These are phyloP conservation scores for Boloria selene DNA, from an alignment of 2,888 invertebrate species.

Conservation along the genomic window DNA sequence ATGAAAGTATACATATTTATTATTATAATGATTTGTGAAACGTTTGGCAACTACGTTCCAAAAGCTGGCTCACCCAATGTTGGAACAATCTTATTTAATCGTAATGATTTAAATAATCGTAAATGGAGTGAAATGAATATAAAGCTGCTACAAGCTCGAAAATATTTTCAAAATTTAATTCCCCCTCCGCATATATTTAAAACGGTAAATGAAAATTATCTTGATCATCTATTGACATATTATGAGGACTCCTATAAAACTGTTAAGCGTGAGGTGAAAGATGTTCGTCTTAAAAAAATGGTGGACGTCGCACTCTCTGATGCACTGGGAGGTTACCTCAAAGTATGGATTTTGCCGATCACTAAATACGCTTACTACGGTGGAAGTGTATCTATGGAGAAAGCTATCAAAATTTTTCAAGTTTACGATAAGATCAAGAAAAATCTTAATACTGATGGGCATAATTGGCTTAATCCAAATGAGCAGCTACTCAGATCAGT, in stretches of 20 bases:
- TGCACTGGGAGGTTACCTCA: conserved; percentile 83
- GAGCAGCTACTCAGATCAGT: conserved; percentile 51
- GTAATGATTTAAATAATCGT: conserved; percentile 48
- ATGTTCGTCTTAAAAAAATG: conserved; percentile 47
- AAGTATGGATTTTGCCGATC: conserved; percentile 82
- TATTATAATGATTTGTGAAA: conserved; percentile 36
- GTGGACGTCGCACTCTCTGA: conserved; percentile 73
- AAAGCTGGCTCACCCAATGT: conserved; percentile 52
- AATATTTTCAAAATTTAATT: conserved; percentile 58
- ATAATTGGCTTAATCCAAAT: conserved; percentile 76
- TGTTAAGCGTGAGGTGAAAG: conserved; percentile 53
- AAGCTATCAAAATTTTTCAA: conserved; percentile 78
- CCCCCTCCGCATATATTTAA: conserved; percentile 53
- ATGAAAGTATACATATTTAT: conserved; percentile 29
- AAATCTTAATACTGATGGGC: conserved; percentile 82
- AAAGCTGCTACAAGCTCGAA: conserved; percentile 56
- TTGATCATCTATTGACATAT: conserved; percentile 54
- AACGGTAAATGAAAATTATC: conserved; percentile 52
- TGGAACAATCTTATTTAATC: conserved; percentile 64
- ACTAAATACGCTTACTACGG: conserved; percentile 84
- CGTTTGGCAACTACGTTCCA: conserved; percentile 29
- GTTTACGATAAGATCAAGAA: conserved; percentile 82
- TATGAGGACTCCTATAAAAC: conserved; percentile 53
- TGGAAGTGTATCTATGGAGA: conserved; percentile 80
- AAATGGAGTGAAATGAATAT: conserved; percentile 55